A percentile compares a stretch with the other conserved stretches of the same genome.
These are phyloP conservation scores for Corapipo altera DNA, from an alignment of 2,113 vertebrate species.

Conservation along the genomic window DNA sequence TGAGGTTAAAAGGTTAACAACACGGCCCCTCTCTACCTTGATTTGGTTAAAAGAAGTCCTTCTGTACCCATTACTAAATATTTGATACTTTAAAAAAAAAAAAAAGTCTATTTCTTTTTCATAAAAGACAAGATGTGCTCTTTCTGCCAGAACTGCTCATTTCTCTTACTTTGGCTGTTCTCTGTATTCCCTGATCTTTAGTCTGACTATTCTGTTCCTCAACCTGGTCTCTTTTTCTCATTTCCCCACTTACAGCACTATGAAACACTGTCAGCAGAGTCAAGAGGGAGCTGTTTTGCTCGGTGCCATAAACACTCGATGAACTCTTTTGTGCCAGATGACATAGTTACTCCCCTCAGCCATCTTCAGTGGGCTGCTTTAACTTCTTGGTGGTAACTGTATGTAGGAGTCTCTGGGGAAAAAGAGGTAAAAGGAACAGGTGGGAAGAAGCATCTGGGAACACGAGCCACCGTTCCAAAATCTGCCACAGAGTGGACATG, in stretches of 20 bases:
- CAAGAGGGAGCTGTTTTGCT: background rate
- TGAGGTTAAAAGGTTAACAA: background rate
- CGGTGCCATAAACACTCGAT: background rate
- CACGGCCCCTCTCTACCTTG: background rate
- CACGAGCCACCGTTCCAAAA: background rate
- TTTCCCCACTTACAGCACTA: background rate
- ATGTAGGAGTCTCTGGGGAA: background rate
- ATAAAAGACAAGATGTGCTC: background rate
- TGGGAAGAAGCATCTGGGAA: background rate
- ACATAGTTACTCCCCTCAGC: background rate
- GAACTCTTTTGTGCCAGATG: background rate
- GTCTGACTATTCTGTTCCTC: background rate
- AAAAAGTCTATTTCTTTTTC: background rate
- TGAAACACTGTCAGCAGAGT: background rate
- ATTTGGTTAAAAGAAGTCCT: background rate
- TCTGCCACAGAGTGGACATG: background rate
- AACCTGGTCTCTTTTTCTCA: background rate
- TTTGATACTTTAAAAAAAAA: background rate
- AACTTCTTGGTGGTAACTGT: background rate
- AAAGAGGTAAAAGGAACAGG: background rate
- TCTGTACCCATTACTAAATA: background rate
- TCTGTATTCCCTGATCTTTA: background rate
- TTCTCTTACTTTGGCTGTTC: background rate
- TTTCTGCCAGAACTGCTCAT: background rate
- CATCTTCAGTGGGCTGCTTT: background rate